Conservation (phyloP, 2,888 invertebrate genomes). For the Subacronicta megacephala region DNA sequence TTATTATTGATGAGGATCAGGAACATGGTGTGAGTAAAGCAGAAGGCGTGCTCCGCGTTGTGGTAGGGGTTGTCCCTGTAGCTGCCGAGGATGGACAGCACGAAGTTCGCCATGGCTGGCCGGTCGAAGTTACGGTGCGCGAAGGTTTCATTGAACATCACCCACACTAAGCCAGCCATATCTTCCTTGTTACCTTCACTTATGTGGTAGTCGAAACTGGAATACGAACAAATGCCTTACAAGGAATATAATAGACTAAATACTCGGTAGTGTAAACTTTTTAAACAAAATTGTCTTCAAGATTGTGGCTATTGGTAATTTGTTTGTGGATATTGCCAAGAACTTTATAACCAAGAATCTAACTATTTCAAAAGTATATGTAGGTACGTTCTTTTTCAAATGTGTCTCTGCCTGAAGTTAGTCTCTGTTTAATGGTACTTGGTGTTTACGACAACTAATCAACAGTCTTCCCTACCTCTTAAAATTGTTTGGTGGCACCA, state of each 20-base stretch:
- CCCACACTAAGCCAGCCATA: slow-evolving; percentile 86
- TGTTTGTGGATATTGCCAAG: no score
- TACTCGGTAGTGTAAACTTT: no score
- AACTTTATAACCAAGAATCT: no score
- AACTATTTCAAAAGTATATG: no score
- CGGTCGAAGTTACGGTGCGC: slow-evolving; percentile 79
- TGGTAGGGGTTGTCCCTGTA: slow-evolving; percentile 90
- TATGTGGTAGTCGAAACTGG: slow-evolving; percentile 89
- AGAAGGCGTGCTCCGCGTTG: slow-evolving; percentile 91
- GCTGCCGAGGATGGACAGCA: slow-evolving; percentile 80
- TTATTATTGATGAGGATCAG: slow-evolving; percentile 85
- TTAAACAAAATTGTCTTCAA: no score
- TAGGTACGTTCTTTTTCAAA: no score
- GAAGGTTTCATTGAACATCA: slow-evolving; percentile 87
- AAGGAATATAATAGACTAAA: no score
- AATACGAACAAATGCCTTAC: no score
- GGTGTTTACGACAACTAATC: no score
- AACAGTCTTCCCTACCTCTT: slow-evolving; percentile 72
- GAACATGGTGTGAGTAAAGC: slow-evolving; percentile 90
- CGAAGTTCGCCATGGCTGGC: slow-evolving; percentile 79
- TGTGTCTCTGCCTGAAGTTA: no score
- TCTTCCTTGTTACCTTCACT: slow-evolving; percentile 82
- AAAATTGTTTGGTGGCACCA: slow-evolving; percentile 81
- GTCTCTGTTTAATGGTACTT: no score
- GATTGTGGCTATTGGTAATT: no score